Evolutionary conservation across 2,888 invertebrate genomes (phyloP), one percentile per base, ranked within the genome.

Genomic region (Hirtodrosophila duncani): DNA sequence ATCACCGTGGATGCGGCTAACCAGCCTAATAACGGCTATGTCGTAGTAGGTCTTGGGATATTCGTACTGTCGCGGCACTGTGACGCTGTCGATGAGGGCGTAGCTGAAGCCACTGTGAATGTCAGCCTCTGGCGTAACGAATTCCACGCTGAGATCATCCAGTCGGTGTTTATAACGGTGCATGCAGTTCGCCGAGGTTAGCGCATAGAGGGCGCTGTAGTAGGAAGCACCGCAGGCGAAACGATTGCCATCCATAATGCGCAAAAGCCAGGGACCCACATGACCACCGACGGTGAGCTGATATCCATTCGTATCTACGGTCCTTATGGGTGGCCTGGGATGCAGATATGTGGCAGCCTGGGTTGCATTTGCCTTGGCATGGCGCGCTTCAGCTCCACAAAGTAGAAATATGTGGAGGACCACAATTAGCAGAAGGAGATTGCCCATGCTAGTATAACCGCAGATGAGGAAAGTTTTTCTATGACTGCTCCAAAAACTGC

Each of bases 131-230:
- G 31, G 18, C 6, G 11, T 16, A 1, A 45, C 2, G 10, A 33
- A 38, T 13, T 49, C 44, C 4, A 63, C 56, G 1, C 21, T 45
- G 1, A 62, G 20, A 0, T n/a, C 2, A 14, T 21, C 4, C 8
- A 62, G 8, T 0, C 4, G 5, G 1, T 13, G 5, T 3, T 30
- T 41, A 8, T 39, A 31, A 5, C 3, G 4, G 2, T 52, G 29
- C 29, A 63, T 18, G 27, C 62, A 63, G 21, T 38, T 57, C 1
- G 63, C 48, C 2, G 63, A 45, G 2, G 63, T 57, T 1, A 63
- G 7, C 1, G 36, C 52, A 6, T 29, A 42, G 0, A 20, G 24
- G 2, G 27, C 9, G 3, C 18, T 44, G 9, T 30, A 61, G 29
- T 51, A 56, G 10, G 55, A 36, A 1, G 37, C 62, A 0, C 61